phyloP scores from a whole-genome alignment of 2,113 vertebrate genomes.

The Dolichallabes microphthalmus region DNA sequence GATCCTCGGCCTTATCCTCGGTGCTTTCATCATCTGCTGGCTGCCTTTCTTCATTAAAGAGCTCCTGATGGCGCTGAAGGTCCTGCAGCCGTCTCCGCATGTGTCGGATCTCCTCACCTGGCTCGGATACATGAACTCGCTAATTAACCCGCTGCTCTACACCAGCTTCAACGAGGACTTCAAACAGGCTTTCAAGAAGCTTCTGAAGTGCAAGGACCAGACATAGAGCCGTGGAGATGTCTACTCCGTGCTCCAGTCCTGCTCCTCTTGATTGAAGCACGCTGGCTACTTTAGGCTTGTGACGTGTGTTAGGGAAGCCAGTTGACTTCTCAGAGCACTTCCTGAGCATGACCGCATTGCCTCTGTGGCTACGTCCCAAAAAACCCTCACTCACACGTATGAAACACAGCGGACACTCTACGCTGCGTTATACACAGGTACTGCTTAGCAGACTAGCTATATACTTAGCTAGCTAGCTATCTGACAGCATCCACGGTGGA shows the following conservation, averaged over 20 bases:
- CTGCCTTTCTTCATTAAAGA: slow-evolving; percentile 91
- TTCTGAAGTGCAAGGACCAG: slow-evolving; percentile 79
- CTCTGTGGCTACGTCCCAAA: neutral
- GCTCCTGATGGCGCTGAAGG: slow-evolving; percentile 78
- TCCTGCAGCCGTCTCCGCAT: slow-evolving; percentile 73
- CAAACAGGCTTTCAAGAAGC: slow-evolving; percentile 85
- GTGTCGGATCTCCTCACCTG: slow-evolving; percentile 85
- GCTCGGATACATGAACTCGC: slow-evolving; percentile 89
- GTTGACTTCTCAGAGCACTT: neutral
- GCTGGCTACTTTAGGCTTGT: neutral
- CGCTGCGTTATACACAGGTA: neutral
- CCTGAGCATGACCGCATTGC: neutral
- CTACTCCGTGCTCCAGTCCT: neutral
- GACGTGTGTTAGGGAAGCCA: neutral
- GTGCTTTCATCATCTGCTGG: slow-evolving; percentile 89
- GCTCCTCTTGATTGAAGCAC: neutral
- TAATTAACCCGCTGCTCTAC: slow-evolving; percentile 88
- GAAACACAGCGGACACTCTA: neutral
- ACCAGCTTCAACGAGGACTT: slow-evolving; percentile 93
- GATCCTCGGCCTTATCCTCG: slow-evolving; percentile 84
- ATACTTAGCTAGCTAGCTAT: neutral
- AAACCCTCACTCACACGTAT: neutral
- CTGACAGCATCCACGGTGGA: neutral
- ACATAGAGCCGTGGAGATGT: slow-evolving; percentile 26
- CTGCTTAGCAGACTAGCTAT: neutral